These are phyloP conservation scores for Ptychodera flava DNA, from an alignment of 35 echinoderm and acorn worm genomes.

Conservation along the genomic window DNA sequence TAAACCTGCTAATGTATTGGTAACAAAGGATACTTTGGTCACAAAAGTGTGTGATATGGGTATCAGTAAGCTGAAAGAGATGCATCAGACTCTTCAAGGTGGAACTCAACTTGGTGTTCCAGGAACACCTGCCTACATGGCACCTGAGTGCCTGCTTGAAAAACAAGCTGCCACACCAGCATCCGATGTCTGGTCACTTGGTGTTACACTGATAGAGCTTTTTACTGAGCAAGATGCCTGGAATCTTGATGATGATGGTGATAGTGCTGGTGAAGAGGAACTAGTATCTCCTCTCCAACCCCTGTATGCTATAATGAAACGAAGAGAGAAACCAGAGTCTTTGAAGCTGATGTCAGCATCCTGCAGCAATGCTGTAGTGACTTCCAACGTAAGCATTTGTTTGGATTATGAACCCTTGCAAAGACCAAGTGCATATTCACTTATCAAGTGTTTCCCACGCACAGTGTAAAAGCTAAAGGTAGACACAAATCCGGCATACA, in stretches of 20 bases:
- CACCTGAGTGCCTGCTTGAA: not conserved
- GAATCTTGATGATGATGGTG: not conserved
- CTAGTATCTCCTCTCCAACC: no score
- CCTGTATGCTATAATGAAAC: no score
- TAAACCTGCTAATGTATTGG: not conserved
- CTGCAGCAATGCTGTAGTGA: no score
- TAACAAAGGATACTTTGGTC: not conserved
- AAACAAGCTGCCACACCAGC: not conserved
- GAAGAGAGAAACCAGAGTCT: no score
- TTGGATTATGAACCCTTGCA: no score
- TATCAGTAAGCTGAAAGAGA: not conserved
- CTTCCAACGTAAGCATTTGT: no score
- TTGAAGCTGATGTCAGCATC: no score
- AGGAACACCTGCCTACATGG: not conserved
- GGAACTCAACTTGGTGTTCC: not conserved
- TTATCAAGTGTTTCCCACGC: no score
- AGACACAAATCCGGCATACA: no score
- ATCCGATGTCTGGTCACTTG: not conserved
- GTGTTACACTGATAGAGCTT: not conserved
- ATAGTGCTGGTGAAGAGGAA: not conserved
- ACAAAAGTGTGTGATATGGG: not conserved
- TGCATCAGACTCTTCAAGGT: not conserved
- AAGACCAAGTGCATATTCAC: no score
- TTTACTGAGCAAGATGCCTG: not conserved
- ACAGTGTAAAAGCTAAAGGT: no score